phyloP scores from a whole-genome alignment of 1,140 invertebrate genomes.

The Andrena cerasifolii region DNA sequence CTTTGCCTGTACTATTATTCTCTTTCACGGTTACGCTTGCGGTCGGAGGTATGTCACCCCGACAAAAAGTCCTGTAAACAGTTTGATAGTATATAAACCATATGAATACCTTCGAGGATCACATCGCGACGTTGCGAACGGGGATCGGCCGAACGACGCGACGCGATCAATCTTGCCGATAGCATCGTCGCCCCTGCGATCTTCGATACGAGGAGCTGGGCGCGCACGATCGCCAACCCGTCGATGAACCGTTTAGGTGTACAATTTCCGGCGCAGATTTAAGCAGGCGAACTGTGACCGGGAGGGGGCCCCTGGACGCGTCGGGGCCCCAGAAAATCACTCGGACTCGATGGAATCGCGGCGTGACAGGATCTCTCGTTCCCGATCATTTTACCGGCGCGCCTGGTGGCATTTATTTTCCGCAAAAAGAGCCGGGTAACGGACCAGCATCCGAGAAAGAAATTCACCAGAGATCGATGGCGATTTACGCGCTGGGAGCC shows the following conservation, averaged over 20 bases:
- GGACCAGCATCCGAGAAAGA: neutral
- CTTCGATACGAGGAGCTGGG: neutral
- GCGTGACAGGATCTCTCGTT: neutral
- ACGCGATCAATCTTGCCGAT: conserved; percentile 24
- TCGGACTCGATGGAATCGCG: conserved; percentile 26
- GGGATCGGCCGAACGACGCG: conserved; percentile 20
- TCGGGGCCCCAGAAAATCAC: conserved; percentile 6
- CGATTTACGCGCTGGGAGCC: neutral
- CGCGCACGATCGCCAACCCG: neutral
- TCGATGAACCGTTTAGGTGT: neutral
- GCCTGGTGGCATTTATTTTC: neutral
- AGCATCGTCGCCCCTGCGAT: neutral
- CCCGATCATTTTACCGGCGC: neutral
- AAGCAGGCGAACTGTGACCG: conserved; percentile 19
- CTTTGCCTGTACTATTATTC: conserved; percentile 19
- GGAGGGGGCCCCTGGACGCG: conserved; percentile 25
- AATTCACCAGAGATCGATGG: neutral
- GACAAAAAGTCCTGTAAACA: conserved; percentile 44
- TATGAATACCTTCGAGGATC: conserved; percentile 38
- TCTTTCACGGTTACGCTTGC: conserved; percentile 21
- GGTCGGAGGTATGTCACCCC: conserved; percentile 33
- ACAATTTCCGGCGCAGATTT: conserved; percentile 45
- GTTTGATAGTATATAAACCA: conserved; percentile 35
- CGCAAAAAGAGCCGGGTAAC: neutral
- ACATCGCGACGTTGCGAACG: conserved; percentile 19